Evolutionary conservation across 2,888 invertebrate species (phyloP), one percentile per base, ranked within the genome.

Genomic region (Pterostichus niger): DNA sequence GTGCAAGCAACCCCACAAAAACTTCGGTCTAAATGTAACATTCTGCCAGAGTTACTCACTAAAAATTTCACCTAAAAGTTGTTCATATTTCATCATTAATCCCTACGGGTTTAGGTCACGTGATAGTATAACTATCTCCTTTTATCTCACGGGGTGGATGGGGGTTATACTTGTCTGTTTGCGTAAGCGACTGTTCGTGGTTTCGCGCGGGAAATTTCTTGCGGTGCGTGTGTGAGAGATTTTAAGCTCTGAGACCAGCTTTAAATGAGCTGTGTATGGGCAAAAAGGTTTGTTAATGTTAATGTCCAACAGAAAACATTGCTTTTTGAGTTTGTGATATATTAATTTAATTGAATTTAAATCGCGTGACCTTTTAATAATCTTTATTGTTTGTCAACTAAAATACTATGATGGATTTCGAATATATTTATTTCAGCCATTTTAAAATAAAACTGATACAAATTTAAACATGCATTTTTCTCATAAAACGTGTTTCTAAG

Each of bases 1-100:
- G 3, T 24, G 24, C 24, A 1, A 40, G 40, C 64, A 35, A 33
- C 64, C 64, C 40, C 49, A 33, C 75, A 75, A 75, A 75, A 75
- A 75, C 75, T 31, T 31, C 52, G 6, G 49, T 31, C 33, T 75
- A 7, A 11, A 52, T 52, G 75, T 75, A 52, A 61, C 49, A 49
- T 64, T 15, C 17, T 80, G 71, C 54, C 80, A 80, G 54, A 54
- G 80, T 80, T 80, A 35, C 40, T 13, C 68, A 80, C 80, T 80
- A 80, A 80, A 80, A 80, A 54, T 80, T 79, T 80, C 33, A 13
- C 71, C 68, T 52, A 68, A 80, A 80, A 80, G 44, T 71, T 71
- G 68, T 80, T 54, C 80, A 80, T 80, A 80, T 80, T 80, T 80
- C 71, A 80, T 80, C 80, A 80, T 80, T 80, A 80, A 80, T 80